Evolutionary conservation across 1,140 invertebrate species (phyloP).

Genomic region (Drosophila persimilis): DNA sequence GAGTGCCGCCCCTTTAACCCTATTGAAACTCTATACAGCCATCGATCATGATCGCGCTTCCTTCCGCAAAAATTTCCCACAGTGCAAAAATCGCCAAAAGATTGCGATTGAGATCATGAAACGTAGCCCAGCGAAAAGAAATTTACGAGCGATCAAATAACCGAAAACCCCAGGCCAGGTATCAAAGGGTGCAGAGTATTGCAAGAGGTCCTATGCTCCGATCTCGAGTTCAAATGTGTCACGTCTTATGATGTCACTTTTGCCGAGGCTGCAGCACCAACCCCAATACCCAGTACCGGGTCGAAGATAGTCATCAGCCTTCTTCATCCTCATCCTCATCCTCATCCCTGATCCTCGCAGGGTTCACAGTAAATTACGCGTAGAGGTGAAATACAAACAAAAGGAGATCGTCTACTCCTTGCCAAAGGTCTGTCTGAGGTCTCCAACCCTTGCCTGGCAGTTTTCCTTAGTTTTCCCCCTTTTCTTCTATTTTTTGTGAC

Average conservation of each 20-base stretch:
- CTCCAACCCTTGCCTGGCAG: conserved; percentile 65
- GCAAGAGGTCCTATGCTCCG: conserved; percentile 56
- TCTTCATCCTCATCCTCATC: conserved; percentile 23
- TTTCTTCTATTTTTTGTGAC: conserved; percentile 63
- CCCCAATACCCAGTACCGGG: conserved; percentile 17
- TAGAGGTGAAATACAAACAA: conserved; percentile 81
- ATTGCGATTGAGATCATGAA: conserved; percentile 59
- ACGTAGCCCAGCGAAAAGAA: conserved; percentile 35
- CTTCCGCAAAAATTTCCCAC: conserved; percentile 79
- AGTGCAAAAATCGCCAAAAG: conserved; percentile 70
- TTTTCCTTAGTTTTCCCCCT: conserved; percentile 44
- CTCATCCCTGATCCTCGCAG: conserved; percentile 44
- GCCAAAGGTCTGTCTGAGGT: conserved; percentile 45
- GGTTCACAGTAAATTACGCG: conserved; percentile 80
- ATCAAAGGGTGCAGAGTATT: conserved; percentile 77
- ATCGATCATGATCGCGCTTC: conserved; percentile 69
- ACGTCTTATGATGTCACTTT: conserved; percentile 80
- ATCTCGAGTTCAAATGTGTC: conserved; percentile 67
- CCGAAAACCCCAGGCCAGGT: conserved; percentile 49
- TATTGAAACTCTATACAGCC: conserved; percentile 70
- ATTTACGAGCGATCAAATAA: conserved; percentile 79
- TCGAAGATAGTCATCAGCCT: conserved; percentile 59
- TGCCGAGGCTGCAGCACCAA: conserved; percentile 43
- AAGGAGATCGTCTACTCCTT: conserved; percentile 38
- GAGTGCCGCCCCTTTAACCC: conserved; percentile 50